Evolutionary conservation across 2,113 vertebrate genomes (phyloP), one percentile per base, ranked within the genome.

Genomic region (Hystrix brachyura): DNA sequence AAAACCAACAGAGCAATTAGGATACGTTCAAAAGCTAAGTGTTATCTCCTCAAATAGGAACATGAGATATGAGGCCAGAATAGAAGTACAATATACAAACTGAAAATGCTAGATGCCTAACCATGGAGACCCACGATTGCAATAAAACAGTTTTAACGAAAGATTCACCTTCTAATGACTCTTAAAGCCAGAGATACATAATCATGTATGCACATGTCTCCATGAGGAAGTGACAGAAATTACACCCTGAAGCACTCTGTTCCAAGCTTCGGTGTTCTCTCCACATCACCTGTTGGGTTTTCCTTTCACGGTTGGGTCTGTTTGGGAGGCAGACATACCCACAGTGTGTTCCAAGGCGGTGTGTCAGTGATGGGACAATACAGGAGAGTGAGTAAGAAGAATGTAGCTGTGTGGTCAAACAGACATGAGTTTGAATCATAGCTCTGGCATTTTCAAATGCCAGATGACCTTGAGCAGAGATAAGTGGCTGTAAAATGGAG

Each of bases 161-260:
- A 95, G 18, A 91, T 97, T 97, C 94, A n/a, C 29, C 76, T 29
- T 87, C 46, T 64, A 67, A 32, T 85, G 18, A 46, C 32, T 0
- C 0, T 53, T 78, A 78, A 96, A 71, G 89, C 98, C 92, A 94
- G 43, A 82, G 94, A 81, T 94, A 53, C 25, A 27, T 29, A 32
- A 59, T 59, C 60, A 53, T 0, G 3, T 11, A 0, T 15, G 8
- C 2, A 2, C 32, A 60, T 69, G 51, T 95, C 94, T 90, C 69
- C 79, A 11, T n/a, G 96, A 60, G 94, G 76, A 85, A 92, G 79
- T 67, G 34, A 93, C 84, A 74, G 71, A 90, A 96, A 29, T 94
- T 67, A 74, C 57, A 80, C 19, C 27, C 95, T 65, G 89, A 96
- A 95, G 74, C 57, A 29, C 88, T 91, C 38, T 59, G 12, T 38